Evolutionary conservation across 2,888 invertebrate genomes (phyloP).

Genomic region (Pseudanteris insignis): DNA sequence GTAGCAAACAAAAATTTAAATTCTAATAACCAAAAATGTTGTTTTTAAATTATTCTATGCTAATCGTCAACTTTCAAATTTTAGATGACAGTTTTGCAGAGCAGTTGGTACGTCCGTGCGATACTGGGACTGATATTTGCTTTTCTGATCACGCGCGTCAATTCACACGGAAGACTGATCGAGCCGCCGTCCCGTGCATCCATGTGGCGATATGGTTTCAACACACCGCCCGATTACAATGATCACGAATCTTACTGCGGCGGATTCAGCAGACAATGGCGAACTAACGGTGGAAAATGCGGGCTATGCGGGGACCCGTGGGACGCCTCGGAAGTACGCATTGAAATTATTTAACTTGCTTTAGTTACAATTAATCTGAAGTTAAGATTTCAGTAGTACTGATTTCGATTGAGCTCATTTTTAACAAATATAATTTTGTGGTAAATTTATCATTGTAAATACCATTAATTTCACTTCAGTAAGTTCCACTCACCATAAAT

Average conservation of each 20-base stretch:
- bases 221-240: conserved; percentile 88
- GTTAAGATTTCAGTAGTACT: no score
- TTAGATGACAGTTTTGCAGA: conserved; percentile 21
- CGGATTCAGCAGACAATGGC: conserved; percentile 85
- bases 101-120: conserved; percentile 6
- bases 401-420: no score
- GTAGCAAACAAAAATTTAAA: no score
- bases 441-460: no score
- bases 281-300: conserved; percentile 82
- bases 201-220: conserved; percentile 89
- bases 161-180: conserved; percentile 78
- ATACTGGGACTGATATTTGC: conserved; percentile 19
- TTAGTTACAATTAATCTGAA: neutral
- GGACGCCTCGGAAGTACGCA: conserved; percentile 69
- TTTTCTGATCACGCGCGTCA: conserved; percentile 58
- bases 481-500: no score
- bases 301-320: conserved; percentile 89
- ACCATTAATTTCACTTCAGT: no score
- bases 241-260: conserved; percentile 90
- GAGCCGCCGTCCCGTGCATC: conserved; percentile 89
- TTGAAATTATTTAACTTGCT: neutral
- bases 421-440: no score
- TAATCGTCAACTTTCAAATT: no score
- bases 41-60: no score
- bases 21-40: no score